phyloP scores from a whole-genome alignment of 2,797 vertebrate species.

The Enteromius afrohamiltoni region DNA sequence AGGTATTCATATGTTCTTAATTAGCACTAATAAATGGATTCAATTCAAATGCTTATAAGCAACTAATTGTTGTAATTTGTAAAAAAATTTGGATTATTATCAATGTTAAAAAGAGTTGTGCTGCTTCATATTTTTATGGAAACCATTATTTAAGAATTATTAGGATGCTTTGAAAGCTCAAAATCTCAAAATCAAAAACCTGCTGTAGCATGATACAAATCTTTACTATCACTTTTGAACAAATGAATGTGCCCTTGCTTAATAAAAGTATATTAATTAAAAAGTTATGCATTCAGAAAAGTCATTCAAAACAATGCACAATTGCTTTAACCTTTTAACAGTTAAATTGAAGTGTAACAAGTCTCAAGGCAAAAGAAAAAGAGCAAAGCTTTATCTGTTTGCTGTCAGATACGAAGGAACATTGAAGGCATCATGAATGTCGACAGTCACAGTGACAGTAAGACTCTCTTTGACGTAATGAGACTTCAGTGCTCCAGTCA shows the following conservation, averaged over 20 bases:
- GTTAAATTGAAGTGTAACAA: neutral
- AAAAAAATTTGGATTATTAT: neutral
- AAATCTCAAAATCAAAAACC: neutral
- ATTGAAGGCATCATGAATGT: constrained; percentile 3
- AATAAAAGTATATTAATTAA: neutral
- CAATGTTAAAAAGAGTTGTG: neutral
- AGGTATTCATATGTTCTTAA: too few species aligned
- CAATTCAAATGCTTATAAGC: too few species aligned
- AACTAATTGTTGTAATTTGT: too few species aligned
- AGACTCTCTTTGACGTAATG: constrained; percentile 30
- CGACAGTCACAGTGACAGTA: neutral
- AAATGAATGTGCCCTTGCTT: neutral
- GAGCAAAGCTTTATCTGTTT: neutral
- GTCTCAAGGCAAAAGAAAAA: neutral
- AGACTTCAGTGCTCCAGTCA: constrained; percentile 9
- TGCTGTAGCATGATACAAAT: neutral
- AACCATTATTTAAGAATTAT: neutral
- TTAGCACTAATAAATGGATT: too few species aligned
- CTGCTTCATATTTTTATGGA: neutral
- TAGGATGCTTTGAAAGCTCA: neutral
- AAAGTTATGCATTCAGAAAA: neutral
- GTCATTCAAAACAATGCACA: neutral
- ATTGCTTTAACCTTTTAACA: neutral
- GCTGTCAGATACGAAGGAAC: neutral
- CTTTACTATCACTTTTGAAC: neutral